phyloP scores from a whole-genome alignment of 2,888 invertebrate species.

The Philaethria dido region DNA sequence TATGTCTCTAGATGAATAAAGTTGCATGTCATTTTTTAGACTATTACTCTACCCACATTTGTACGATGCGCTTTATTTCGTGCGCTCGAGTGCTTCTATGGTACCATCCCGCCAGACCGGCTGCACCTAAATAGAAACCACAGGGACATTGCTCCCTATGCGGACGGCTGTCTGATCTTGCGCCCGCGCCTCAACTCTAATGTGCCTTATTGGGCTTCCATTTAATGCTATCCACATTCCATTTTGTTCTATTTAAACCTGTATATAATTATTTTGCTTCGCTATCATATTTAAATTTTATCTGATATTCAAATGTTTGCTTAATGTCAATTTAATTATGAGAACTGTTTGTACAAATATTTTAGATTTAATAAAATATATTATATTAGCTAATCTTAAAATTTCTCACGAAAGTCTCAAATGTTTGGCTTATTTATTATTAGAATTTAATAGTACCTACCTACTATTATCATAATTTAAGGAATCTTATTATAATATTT shows the following conservation, averaged over 20 bases:
- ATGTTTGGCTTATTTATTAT: not conserved
- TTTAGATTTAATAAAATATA: not conserved
- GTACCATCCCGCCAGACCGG: slow-evolving; percentile 74
- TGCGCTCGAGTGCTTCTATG: slow-evolving; percentile 74
- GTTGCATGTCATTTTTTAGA: slow-evolving; percentile 31
- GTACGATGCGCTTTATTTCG: slow-evolving; percentile 63
- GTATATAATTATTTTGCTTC: slow-evolving; percentile 21
- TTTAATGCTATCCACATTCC: slow-evolving; percentile 48
- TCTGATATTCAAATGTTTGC: not conserved
- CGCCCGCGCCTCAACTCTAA: slow-evolving; percentile 61
- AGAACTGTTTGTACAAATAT: not conserved
- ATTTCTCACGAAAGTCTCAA: slow-evolving; percentile 4
- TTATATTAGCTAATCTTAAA: not conserved
- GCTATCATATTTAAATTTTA: slow-evolving; percentile 28
- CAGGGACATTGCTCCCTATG: slow-evolving; percentile 82
- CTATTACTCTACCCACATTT: slow-evolving; percentile 21
- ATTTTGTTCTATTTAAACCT: slow-evolving; percentile 42
- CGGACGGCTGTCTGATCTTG: slow-evolving; percentile 68
- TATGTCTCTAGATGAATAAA: slow-evolving; percentile 40
- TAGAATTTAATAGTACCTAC: not conserved
- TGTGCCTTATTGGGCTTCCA: slow-evolving; percentile 71
- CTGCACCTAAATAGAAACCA: slow-evolving; percentile 83
- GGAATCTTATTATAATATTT: not conserved
- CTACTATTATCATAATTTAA: not conserved
- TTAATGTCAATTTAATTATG: not conserved